These are phyloP conservation scores for Zootermopsis nevadensis DNA, from an alignment of 2,888 invertebrate species.

Conservation along the genomic window DNA sequence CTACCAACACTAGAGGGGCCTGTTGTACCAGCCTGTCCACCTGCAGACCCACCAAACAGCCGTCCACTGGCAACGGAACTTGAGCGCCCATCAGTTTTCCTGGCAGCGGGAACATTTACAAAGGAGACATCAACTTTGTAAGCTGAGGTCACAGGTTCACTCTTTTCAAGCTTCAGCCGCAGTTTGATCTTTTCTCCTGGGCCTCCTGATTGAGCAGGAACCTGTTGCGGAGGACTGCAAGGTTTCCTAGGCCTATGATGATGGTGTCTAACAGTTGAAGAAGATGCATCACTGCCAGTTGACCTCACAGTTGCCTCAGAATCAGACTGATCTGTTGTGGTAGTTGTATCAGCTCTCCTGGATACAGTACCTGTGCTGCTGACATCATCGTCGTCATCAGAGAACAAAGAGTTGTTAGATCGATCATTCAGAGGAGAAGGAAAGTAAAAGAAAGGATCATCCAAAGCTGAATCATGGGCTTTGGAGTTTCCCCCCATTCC, in stretches of 20 bases:
- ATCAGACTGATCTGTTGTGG: slow-evolving; percentile 68
- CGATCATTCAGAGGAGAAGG: slow-evolving; percentile 64
- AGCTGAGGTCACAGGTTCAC: slow-evolving; percentile 81
- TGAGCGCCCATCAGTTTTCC: slow-evolving; percentile 52
- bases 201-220: slow-evolving; percentile 59
- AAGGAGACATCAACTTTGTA: slow-evolving; percentile 86
- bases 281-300: slow-evolving; percentile 65
- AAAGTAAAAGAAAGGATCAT: slow-evolving; percentile 64
- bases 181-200: slow-evolving; percentile 80
- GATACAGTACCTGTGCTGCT: slow-evolving; percentile 57
- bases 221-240: slow-evolving; percentile 57
- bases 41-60: slow-evolving; percentile 43
- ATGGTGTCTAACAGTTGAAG: slow-evolving; percentile 49
- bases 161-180: slow-evolving; percentile 84
- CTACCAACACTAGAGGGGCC: slow-evolving; percentile 12
- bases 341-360: slow-evolving; percentile 64
- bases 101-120: slow-evolving; percentile 66
- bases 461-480: slow-evolving; percentile 58
- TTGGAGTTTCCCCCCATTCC: slow-evolving; percentile 61
- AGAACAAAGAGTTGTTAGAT: slow-evolving; percentile 67
- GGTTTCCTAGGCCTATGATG: slow-evolving; percentile 49
- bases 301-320: slow-evolving; percentile 69
- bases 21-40: slow-evolving; percentile 34
- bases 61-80: slow-evolving; percentile 40
- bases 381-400: slow-evolving; percentile 70